Base-by-base conservation (phyloP, 2,113 vertebrate genomes). In the Haemorhous mexicanus region DNA sequence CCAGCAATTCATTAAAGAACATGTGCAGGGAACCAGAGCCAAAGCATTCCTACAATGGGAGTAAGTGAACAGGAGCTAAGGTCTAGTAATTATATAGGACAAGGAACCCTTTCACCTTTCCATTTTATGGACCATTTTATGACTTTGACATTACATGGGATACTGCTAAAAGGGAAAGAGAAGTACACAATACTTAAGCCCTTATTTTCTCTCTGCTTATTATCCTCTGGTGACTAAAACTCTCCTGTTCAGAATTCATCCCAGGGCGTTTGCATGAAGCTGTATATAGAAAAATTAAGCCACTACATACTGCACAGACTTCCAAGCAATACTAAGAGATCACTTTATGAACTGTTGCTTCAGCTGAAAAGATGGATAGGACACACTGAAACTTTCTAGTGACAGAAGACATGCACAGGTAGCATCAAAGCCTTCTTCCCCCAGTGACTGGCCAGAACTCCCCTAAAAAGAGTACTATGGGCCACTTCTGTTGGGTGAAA, bases 81-180 rank as follows among this genome's bases (percentile, higher is more conserved):
- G 63, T 84, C 78, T 86, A 76, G 41, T 84, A 88, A 89, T 90
- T 82, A 94, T 49, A 68, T 11, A 63, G 56, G 82, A 93, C 86
- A 94, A 86, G 79, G 20, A 90, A 35, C 44, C 44, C 80, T 87
- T 90, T 95, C 75, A 91, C 94, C 80, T 92, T 80, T 81, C 77
- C 22, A 73, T 80, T 92, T 96, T 59, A 89, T 53, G 35, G 62
- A 21, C 28, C 18, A 30, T 61, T 94, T 87, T 79, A 87, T 76
- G 66, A 28, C 49, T 90, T 92, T 75, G 72, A 82, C 70, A 77
- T 70, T 90, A 52, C 77, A 84, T 32, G 5, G 47, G 49, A 85
- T 80, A 77, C 15, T 53, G 68, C 62, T 81, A 84, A 93, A 96
- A 95, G 75, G 50, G 91, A 92, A 93, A 77, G 41, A 83, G 64